Evolutionary conservation across 2,113 vertebrate genomes (phyloP), one percentile per base, ranked within the genome.

Genomic region (Bucco capensis): DNA sequence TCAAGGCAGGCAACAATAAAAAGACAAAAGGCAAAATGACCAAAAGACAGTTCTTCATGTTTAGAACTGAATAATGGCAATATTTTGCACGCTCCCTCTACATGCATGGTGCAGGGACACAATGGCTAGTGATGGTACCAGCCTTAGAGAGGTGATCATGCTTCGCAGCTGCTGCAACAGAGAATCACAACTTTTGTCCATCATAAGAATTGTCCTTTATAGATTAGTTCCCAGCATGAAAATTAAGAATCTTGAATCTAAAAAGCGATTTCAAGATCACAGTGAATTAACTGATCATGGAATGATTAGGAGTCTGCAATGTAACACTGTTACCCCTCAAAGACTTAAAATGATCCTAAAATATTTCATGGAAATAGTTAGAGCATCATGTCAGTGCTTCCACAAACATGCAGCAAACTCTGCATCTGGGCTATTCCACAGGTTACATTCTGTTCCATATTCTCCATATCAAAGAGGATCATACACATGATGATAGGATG

Each of bases 101-200:
- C 9, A 7, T 19, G 35, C 3, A 0, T 1, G 1, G 33, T 53
- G 31, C 25, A 21, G 21, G 27, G 15, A 50, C n/a, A 18, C 4
- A 23, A 44, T 9, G 17, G 5, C 54, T 44, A 24, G 49, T n/a
- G 46, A 38, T 37, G 12, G 12, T 7, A 79, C 14, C 40, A 47
- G 3, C 24, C 27, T 30, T 22, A 8, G 0, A 42, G 81, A 83
- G 50, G 6, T 8, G 42, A 51, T 56, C 44, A 11, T 1, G 2
- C 8, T 50, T 62, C 40, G 46, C 47, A 74, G 35, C 7, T 67
- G 27, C 28, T 38, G n/a, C 27, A 74, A 58, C 49, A 89, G 37
- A 73, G 21, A 62, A 61, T 54, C 35, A 60, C 7, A 33, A 19
- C 13, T 88, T 91, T 3, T 37, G 6, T 82, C 53, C 21, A 24